phyloP scores from a whole-genome alignment of 2,113 vertebrate genomes.

The Ictidomys tridecemlineatus region DNA sequence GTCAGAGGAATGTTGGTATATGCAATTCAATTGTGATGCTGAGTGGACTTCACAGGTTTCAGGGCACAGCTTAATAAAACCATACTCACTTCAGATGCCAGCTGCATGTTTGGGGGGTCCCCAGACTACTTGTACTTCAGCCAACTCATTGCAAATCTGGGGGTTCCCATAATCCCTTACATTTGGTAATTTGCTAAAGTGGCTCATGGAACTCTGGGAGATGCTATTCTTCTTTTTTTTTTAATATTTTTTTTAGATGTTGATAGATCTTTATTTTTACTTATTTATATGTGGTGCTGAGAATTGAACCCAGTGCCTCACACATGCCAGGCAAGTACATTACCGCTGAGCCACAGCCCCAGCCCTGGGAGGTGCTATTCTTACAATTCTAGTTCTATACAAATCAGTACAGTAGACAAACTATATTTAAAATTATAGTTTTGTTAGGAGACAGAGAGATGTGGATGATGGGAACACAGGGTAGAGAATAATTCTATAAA shows the following conservation, averaged over 20 bases:
- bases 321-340: too few species aligned
- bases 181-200: not conserved
- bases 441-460: not conserved
- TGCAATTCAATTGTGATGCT: not conserved
- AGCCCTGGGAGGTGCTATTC: not conserved
- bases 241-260: too few species aligned
- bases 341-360: too few species aligned
- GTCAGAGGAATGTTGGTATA: not conserved
- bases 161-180: not conserved
- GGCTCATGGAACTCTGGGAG: not conserved
- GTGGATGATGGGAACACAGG: not conserved
- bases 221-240: not conserved
- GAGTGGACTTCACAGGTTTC: not conserved
- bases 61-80: not conserved
- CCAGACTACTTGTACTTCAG: not conserved
- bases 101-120: not conserved
- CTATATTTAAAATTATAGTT: not conserved
- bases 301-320: too few species aligned
- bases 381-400: not conserved
- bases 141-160: not conserved
- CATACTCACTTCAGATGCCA: not conserved
- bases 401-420: not conserved
- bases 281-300: too few species aligned
- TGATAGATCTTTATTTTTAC: too few species aligned
- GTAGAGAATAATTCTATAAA: too few species aligned